Percentiles rank a stretch among this genome's conserved stretches.
These are phyloP conservation scores for Eupithecia pulchellata DNA, from an alignment of 2,888 invertebrate genomes.

Conservation along the genomic window DNA sequence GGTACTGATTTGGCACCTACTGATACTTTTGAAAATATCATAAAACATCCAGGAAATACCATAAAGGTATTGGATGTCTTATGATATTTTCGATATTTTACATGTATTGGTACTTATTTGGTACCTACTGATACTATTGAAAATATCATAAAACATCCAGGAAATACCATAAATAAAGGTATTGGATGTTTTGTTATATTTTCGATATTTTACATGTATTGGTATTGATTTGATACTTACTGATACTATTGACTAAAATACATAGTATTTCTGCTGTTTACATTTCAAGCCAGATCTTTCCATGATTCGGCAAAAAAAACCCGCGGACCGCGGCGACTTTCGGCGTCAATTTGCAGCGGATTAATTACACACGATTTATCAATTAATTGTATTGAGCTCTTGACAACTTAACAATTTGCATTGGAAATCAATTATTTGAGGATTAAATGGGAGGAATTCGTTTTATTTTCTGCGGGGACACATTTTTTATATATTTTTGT, in stretches of 20 bases:
- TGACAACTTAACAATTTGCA: conserved; percentile 19
- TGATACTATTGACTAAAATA: not conserved
- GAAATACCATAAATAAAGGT: no score
- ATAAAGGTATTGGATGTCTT: no score
- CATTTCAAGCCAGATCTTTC: not conserved
- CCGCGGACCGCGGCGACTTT: not conserved
- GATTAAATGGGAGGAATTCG: conserved; percentile 3
- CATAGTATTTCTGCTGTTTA: not conserved
- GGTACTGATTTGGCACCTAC: no score
- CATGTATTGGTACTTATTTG: no score
- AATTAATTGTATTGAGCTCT: conserved; percentile 18
- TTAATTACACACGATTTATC: conserved; percentile 27
- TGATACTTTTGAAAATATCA: no score
- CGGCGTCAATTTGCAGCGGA: conserved; percentile 14
- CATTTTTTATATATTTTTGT: not conserved
- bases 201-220: no score
- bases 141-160: no score
- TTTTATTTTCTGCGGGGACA: not conserved
- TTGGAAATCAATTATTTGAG: conserved; percentile 14
- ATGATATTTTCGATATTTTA: no score
- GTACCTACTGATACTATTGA: no score
- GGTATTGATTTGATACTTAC: no score
- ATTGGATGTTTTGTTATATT: no score
- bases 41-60: no score
- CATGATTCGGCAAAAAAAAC: not conserved